Evolutionary conservation across 2,888 invertebrate species (phyloP).

Genomic region (Hypena proboscidalis): DNA sequence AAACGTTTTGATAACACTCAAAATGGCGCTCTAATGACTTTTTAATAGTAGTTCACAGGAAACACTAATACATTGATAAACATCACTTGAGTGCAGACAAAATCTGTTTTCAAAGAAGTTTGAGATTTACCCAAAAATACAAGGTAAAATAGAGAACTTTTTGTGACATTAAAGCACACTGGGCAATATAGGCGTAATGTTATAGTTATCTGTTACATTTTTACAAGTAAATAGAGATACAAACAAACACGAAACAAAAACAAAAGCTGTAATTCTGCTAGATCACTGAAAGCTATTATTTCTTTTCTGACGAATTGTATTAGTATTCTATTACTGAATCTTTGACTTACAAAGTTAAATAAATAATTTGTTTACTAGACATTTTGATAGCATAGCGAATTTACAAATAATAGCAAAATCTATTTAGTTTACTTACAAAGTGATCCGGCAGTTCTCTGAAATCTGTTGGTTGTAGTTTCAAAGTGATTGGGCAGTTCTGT

Average conservation of each 20-base stretch:
- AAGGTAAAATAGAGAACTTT: too few species aligned
- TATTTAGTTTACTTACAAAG: conserved; percentile 5
- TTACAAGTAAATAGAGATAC: background rate
- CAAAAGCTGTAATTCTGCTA: conserved; percentile 23
- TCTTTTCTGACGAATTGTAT: conserved; percentile 4
- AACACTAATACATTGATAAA: conserved; percentile 48
- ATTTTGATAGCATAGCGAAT: conserved; percentile 8
- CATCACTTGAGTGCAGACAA: conserved; percentile 32
- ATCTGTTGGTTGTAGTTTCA: too few species aligned
- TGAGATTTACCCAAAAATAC: conserved; percentile 15
- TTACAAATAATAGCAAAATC: background rate
- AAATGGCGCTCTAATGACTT: conserved; percentile 62
- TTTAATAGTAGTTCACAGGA: conserved; percentile 63
- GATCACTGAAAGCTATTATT: conserved; percentile 15
- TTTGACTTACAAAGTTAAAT: conserved; percentile 18
- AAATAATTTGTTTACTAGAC: conserved; percentile 16
- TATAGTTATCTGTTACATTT: too few species aligned
- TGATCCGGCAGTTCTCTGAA: too few species aligned
- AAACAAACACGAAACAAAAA: conserved; percentile 10
- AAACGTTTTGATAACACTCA: conserved; percentile 50
- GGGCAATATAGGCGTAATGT: too few species aligned
- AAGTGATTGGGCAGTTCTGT: too few species aligned
- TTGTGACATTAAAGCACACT: too few species aligned
- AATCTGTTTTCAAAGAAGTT: conserved; percentile 11
- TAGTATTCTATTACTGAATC: conserved; percentile 5